Conservation (phyloP, 2,888 invertebrate species). For the Lacanobia oleracea region DNA sequence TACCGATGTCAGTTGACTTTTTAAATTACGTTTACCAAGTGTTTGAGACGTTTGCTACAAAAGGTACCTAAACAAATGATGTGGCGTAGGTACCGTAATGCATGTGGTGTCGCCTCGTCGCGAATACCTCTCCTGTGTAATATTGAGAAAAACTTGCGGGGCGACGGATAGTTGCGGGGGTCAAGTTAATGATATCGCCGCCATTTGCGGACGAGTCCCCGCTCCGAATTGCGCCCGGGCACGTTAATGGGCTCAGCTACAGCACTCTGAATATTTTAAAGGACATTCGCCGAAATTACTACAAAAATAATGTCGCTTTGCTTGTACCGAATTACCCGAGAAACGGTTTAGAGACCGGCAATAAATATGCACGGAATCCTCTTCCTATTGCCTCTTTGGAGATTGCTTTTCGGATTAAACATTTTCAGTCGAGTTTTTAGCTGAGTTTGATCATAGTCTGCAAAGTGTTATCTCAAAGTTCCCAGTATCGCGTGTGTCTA, state of each 20-base stretch:
- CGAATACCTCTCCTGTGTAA: conserved; percentile 85
- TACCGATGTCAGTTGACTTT: conserved; percentile 31
- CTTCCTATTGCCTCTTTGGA: conserved; percentile 86
- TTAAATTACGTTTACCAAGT: conserved; percentile 62
- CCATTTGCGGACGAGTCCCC: conserved; percentile 88
- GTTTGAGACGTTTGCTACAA: conserved; percentile 63
- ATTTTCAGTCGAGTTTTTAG: conserved; percentile 75
- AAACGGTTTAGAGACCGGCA: conserved; percentile 88
- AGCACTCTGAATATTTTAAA: conserved; percentile 90
- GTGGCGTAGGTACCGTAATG: conserved; percentile 55
- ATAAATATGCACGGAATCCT: conserved; percentile 88
- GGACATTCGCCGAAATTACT: conserved; percentile 90
- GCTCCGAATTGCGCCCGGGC: conserved; percentile 87
- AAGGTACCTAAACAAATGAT: conserved; percentile 74
- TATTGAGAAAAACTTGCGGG: conserved; percentile 88
- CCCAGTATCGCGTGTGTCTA: conserved; percentile 47
- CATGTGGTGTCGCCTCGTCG: conserved; percentile 71
- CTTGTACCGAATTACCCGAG: conserved; percentile 89
- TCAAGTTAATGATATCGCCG: conserved; percentile 90
- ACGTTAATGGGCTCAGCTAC: conserved; percentile 89
- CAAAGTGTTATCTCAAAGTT: conserved; percentile 52
- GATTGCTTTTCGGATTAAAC: conserved; percentile 87
- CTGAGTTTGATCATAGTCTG: conserved; percentile 54
- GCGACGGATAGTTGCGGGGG: conserved; percentile 87
- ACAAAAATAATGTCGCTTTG: conserved; percentile 90